phyloP scores from a whole-genome alignment of 2,888 invertebrate genomes.

The Pollenia angustigena region DNA sequence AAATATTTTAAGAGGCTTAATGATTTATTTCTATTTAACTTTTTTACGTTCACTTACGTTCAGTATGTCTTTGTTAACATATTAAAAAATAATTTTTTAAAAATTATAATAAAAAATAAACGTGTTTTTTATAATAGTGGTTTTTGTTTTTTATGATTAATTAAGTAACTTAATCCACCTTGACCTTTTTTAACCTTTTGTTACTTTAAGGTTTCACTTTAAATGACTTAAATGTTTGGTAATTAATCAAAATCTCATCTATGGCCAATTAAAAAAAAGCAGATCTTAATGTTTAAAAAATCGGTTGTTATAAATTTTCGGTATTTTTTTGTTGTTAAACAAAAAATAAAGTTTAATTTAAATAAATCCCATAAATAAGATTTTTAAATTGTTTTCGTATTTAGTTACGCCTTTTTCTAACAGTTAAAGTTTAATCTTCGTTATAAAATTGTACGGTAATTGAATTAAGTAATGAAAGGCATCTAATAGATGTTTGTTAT shows the following conservation, averaged over 20 bases:
- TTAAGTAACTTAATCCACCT: constrained; percentile 42
- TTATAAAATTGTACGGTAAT: background rate
- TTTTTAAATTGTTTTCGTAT: constrained; percentile 41
- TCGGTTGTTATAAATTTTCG: constrained; percentile 17
- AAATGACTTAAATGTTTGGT: constrained; percentile 36
- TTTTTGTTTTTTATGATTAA: constrained; percentile 11
- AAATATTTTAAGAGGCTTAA: background rate
- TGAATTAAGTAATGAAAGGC: background rate
- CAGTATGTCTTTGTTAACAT: constrained; percentile 4
- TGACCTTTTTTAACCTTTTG: constrained; percentile 51
- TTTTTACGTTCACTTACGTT: background rate
- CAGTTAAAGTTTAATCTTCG: constrained; percentile 5
- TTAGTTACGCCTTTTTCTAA: constrained; percentile 56
- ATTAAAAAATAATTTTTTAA: constrained; percentile 1
- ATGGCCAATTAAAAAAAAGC: background rate
- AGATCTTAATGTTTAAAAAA: constrained; percentile 33
- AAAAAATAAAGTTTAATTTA: background rate
- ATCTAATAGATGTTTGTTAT: background rate
- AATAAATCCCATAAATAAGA: constrained; percentile 60
- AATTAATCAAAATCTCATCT: constrained; percentile 60
- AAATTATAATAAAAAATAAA: constrained; percentile 17
- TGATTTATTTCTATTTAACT: background rate
- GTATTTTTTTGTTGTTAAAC: constrained; percentile 7
- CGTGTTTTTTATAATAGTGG: constrained; percentile 15
- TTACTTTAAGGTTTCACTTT: constrained; percentile 7